Evolutionary conservation across 1,140 invertebrate genomes (phyloP).

Genomic region (Aphelenchoides besseyi): DNA sequence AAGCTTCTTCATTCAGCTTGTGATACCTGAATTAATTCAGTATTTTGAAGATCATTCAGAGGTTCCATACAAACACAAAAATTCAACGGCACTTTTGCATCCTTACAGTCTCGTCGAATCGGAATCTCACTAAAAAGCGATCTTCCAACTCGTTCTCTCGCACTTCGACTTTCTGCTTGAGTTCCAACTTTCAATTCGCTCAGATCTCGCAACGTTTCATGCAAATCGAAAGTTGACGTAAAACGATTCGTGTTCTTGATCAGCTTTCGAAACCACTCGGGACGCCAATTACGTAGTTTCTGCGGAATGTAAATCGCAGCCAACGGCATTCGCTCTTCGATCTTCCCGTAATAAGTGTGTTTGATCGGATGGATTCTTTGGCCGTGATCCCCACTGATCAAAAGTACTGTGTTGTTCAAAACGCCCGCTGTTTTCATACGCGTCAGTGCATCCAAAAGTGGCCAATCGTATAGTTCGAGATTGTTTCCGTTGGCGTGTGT

Average conservation of each 20-base stretch:
- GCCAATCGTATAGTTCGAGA: slow-evolving; percentile 33
- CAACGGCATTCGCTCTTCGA: slow-evolving; percentile 58
- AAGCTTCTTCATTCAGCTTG: not conserved
- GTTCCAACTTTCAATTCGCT: not conserved
- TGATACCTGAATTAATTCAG: not conserved
- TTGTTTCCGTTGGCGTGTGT: slow-evolving; percentile 44
- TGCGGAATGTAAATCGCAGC: slow-evolving; percentile 43
- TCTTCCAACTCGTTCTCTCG: slow-evolving; percentile 30
- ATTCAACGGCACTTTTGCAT: slow-evolving; percentile 44
- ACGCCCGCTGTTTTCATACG: slow-evolving; percentile 23
- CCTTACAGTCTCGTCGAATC: slow-evolving; percentile 34
- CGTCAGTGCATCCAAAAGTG: slow-evolving; percentile 14
- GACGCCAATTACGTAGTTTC: slow-evolving; percentile 30
- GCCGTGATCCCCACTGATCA: slow-evolving; percentile 65
- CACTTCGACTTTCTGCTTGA: not conserved
- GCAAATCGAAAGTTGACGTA: slow-evolving; percentile 49
- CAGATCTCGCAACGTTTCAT: slow-evolving; percentile 32
- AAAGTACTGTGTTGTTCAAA: slow-evolving; percentile 63
- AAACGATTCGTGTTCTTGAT: slow-evolving; percentile 30
- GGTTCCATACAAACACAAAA: slow-evolving; percentile 43
- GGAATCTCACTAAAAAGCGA: slow-evolving; percentile 39
- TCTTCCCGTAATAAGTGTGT: slow-evolving; percentile 42
- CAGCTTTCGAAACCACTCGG: slow-evolving; percentile 21
- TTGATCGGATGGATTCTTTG: slow-evolving; percentile 45
- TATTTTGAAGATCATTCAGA: not conserved